These are phyloP conservation scores for Pogonognathellus flavescens DNA, from an alignment of 1,140 invertebrate species.

Conservation along the genomic window DNA sequence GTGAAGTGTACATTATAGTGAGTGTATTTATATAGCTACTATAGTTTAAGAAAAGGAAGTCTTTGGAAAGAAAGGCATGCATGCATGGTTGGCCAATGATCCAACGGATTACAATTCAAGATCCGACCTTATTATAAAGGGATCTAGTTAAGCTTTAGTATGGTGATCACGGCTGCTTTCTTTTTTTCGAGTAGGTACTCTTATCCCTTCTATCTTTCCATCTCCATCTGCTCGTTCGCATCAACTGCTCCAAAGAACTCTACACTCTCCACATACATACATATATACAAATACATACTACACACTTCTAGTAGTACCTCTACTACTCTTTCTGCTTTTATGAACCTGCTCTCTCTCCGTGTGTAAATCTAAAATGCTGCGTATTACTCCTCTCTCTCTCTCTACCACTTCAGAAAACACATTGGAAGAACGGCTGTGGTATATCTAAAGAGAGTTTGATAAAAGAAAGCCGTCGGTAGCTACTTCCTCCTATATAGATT, in stretches of 20 bases:
- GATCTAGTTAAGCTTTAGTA: conserved; percentile 36
- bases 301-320: not conserved
- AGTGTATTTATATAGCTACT: no score
- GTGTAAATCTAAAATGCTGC: not conserved
- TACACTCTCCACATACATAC: not conserved
- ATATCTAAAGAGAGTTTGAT: no score
- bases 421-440: no score
- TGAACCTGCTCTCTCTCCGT: not conserved
- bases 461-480: no score
- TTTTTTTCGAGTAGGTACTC: not conserved
- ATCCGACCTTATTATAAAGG: conserved; percentile 29
- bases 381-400: no score
- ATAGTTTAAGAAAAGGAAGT: conserved; percentile 35
- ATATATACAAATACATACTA: not conserved
- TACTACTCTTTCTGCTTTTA: not conserved
- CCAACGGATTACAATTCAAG: conserved; percentile 4
- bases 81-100: conserved; percentile 33
- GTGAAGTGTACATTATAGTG: no score
- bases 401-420: no score
- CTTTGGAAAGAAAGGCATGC: conserved; percentile 15
- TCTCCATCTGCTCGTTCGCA: not conserved
- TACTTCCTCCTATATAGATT: not conserved
- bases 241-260: not conserved
- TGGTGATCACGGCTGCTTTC: conserved; percentile 35
- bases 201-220: conserved; percentile 13